These are phyloP conservation scores for Collichthys lucidus DNA, from an alignment of 2,113 vertebrate genomes.

Conservation along the genomic window DNA sequence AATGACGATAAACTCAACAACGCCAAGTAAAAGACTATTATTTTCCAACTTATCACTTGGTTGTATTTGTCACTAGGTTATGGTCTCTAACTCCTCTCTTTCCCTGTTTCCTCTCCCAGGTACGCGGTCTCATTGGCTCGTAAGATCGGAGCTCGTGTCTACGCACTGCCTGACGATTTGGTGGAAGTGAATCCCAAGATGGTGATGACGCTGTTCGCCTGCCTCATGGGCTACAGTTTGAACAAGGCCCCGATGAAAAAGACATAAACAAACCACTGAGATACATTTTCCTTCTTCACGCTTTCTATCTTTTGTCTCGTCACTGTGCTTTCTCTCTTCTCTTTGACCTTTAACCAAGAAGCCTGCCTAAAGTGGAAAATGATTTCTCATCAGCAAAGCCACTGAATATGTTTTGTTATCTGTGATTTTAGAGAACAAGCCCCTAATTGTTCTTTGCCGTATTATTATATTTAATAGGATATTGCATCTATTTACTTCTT, in stretches of 20 bases:
- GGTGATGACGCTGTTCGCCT: slow-evolving; percentile 98
- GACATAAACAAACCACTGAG: slow-evolving; percentile 3
- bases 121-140: slow-evolving; percentile 96
- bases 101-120: slow-evolving; percentile 75
- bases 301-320: not conserved
- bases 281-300: slow-evolving; percentile 7
- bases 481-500: slow-evolving; percentile 8
- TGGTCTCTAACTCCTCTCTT: not conserved
- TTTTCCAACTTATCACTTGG: not conserved
- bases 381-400: slow-evolving; percentile 1
- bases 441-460: slow-evolving; percentile 21
- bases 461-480: slow-evolving; percentile 25
- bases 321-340: slow-evolving; percentile 19
- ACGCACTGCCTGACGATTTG: slow-evolving; percentile 91
- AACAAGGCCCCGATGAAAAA: slow-evolving; percentile 83
- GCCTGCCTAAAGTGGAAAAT: slow-evolving; percentile 16
- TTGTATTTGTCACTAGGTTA: not conserved
- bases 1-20: slow-evolving; percentile 89
- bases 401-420: slow-evolving; percentile 28
- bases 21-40: slow-evolving; percentile 70
- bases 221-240: slow-evolving; percentile 93
- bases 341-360: not conserved
- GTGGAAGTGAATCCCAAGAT: slow-evolving; percentile 98
- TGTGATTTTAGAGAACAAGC: slow-evolving; percentile 34
- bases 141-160: slow-evolving; percentile 96